phyloP scores from a whole-genome alignment of 1,140 invertebrate genomes.

The Drosophila malerkotliana region DNA sequence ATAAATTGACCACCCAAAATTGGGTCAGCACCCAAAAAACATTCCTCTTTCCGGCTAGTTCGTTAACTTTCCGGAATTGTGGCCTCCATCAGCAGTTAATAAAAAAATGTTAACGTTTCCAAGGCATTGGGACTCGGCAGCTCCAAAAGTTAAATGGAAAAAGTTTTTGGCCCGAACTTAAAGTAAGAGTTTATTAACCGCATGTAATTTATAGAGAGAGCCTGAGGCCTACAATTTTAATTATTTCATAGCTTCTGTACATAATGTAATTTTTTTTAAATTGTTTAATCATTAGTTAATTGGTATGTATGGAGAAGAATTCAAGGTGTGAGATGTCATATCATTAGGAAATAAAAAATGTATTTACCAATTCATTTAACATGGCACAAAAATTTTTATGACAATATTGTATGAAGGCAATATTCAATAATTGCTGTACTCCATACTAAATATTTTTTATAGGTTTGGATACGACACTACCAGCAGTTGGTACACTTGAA shows the following conservation, averaged over 20 bases:
- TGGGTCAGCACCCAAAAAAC: background rate
- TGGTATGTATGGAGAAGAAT: slow-evolving; percentile 11
- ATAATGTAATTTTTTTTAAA: slow-evolving; percentile 2
- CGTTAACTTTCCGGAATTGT: slow-evolving; percentile 22
- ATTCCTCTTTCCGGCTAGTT: slow-evolving; percentile 25
- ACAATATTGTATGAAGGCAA: slow-evolving; percentile 30
- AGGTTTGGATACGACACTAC: slow-evolving; percentile 5
- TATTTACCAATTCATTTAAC: slow-evolving; percentile 41
- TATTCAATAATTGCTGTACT: slow-evolving; percentile 37
- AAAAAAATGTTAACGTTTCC: slow-evolving; percentile 44
- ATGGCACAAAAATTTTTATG: slow-evolving; percentile 23
- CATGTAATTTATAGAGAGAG: slow-evolving; percentile 45
- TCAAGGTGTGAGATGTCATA: slow-evolving; percentile 23
- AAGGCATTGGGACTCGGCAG: slow-evolving; percentile 32
- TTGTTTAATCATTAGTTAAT: slow-evolving; percentile 18
- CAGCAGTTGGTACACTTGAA: slow-evolving; percentile 20
- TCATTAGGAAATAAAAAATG: slow-evolving; percentile 22
- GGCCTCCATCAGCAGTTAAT: slow-evolving; percentile 67
- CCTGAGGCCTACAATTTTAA: too few relatives aligned
- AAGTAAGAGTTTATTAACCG: slow-evolving; percentile 69
- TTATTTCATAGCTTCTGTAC: too few relatives aligned
- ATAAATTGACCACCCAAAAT: slow-evolving; percentile 15
- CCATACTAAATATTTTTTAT: slow-evolving; percentile 47
- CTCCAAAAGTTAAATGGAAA: slow-evolving; percentile 75
- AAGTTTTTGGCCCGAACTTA: slow-evolving; percentile 62